A percentile compares a stretch with the other conserved stretches of the same genome.
phyloP scores from a whole-genome alignment of 1,140 invertebrate species.

The Pogonognathellus flavescens region DNA sequence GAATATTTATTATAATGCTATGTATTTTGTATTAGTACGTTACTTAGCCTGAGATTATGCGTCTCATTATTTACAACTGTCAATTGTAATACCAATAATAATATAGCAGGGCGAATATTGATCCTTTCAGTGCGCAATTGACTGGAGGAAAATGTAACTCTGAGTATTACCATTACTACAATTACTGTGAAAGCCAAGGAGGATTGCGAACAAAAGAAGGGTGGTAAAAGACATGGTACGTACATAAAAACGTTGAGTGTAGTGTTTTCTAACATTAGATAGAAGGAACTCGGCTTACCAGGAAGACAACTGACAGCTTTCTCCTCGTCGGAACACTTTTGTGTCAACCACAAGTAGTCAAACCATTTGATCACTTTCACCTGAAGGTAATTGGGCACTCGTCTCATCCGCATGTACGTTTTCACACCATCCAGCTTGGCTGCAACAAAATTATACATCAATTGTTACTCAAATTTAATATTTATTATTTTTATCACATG shows the following conservation, averaged over 20 bases:
- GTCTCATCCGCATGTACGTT: conserved; percentile 97
- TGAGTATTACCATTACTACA: neutral
- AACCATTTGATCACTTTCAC: conserved; percentile 99
- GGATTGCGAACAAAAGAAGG: too few relatives aligned
- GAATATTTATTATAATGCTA: too few relatives aligned
- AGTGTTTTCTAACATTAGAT: neutral
- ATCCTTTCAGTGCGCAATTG: too few relatives aligned
- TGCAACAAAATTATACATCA: conserved; percentile 74
- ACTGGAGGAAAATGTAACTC: too few relatives aligned
- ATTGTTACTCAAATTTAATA: too few relatives aligned
- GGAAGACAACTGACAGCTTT: conserved; percentile 93
- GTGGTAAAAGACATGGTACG: neutral
- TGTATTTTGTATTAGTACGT: too few relatives aligned
- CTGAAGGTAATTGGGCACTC: conserved; percentile 86
- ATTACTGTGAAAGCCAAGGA: neutral
- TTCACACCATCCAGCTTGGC: conserved; percentile 98
- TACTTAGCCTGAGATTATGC: too few relatives aligned
- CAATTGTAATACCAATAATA: too few relatives aligned
- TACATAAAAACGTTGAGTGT: neutral
- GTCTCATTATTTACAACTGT: too few relatives aligned
- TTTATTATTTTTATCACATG: too few relatives aligned
- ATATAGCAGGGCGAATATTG: too few relatives aligned
- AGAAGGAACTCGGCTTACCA: conserved; percentile 70
- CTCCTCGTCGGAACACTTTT: conserved; percentile 98
- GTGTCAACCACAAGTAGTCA: conserved; percentile 98